Evolutionary conservation across 2,113 vertebrate genomes (phyloP).

Genomic region (Acinonyx jubatus): DNA sequence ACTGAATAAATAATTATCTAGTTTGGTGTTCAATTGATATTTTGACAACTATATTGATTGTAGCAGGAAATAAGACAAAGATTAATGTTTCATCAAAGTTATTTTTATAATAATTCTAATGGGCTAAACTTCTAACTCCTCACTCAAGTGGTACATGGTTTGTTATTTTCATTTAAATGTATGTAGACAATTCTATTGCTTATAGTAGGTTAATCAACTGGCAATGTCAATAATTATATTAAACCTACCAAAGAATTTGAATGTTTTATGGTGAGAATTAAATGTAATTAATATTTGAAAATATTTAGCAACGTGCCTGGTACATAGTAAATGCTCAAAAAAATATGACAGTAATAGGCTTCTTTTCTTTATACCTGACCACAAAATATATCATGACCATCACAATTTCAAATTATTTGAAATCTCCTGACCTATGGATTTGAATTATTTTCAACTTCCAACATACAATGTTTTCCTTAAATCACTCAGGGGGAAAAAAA

Average conservation of each 20-base stretch:
- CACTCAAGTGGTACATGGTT: neutral
- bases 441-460: constrained; percentile 1
- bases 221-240: neutral
- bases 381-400: neutral
- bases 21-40: neutral
- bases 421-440: neutral
- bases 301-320: neutral
- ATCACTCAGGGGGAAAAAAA: neutral
- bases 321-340: neutral
- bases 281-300: neutral
- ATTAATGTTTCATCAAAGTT: neutral
- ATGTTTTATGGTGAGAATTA: neutral
- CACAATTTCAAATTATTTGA: neutral
- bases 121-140: neutral
- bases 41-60: neutral
- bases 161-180: neutral
- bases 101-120: neutral
- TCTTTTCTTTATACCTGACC: neutral
- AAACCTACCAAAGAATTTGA: constrained; percentile 1
- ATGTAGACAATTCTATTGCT: neutral
- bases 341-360: neutral
- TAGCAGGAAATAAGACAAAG: neutral
- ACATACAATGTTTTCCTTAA: neutral
- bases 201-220: neutral
- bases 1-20: neutral